phyloP scores from a whole-genome alignment of 2,797 vertebrate species.

The Enteromius mattozi region DNA sequence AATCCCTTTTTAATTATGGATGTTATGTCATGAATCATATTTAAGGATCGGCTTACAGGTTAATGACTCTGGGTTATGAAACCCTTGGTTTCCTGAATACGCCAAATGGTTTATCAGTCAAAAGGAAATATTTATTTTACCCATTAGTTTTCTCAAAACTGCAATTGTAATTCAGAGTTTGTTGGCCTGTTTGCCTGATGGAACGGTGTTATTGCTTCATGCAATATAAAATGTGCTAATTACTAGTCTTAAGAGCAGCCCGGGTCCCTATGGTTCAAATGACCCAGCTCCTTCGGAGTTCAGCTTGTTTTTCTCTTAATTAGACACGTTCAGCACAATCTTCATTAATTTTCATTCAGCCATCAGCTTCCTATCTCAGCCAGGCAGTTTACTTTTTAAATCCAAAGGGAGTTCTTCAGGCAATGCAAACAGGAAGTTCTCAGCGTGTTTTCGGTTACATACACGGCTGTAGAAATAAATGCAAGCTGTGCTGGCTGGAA shows the following conservation, averaged over 20 bases:
- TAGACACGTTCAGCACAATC: slow-evolving; percentile 59
- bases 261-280: slow-evolving; percentile 53
- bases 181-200: slow-evolving; percentile 50
- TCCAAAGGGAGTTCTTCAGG: slow-evolving; percentile 19
- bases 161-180: slow-evolving; percentile 61
- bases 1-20: slow-evolving; percentile 60
- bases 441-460: neutral
- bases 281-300: slow-evolving; percentile 56
- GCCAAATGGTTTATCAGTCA: slow-evolving; percentile 67
- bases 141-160: slow-evolving; percentile 56
- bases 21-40: slow-evolving; percentile 52
- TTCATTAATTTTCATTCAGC: slow-evolving; percentile 67
- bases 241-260: slow-evolving; percentile 66
- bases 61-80: slow-evolving; percentile 53
- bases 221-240: slow-evolving; percentile 64
- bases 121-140: slow-evolving; percentile 65
- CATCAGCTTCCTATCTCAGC: neutral
- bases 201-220: slow-evolving; percentile 60
- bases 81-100: slow-evolving; percentile 55
- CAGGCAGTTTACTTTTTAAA: slow-evolving; percentile 18
- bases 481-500: neutral
- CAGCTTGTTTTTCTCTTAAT: slow-evolving; percentile 68
- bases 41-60: slow-evolving; percentile 57
- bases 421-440: slow-evolving; percentile 24
- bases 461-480: neutral